Evolutionary conservation across 2,888 invertebrate species (phyloP).

Genomic region (Serripes groenlandicus): DNA sequence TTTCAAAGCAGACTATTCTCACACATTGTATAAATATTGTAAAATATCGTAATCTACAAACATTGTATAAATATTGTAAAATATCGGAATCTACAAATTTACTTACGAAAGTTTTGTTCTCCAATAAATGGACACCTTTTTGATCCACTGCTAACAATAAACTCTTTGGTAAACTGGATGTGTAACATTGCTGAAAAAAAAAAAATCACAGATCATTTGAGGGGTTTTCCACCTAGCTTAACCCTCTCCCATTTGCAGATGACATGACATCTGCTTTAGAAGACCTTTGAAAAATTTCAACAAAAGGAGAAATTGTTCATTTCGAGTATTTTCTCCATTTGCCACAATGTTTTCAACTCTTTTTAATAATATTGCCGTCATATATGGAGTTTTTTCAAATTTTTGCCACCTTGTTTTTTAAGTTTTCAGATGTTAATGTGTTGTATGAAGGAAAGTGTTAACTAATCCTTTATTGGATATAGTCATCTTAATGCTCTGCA

Average conservation of each 20-base stretch:
- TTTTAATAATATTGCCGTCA: too few relatives aligned
- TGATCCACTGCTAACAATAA: conserved; percentile 98
- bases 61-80: too few relatives aligned
- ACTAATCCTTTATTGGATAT: too few relatives aligned
- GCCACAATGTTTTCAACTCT: background rate
- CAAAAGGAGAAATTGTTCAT: background rate
- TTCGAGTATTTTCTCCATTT: background rate
- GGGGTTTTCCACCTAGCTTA: background rate
- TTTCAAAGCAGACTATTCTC: too few relatives aligned
- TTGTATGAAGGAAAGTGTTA: too few relatives aligned
- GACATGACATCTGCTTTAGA: background rate
- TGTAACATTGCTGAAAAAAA: conserved; percentile 94
- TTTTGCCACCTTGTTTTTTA: too few relatives aligned
- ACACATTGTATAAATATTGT: too few relatives aligned
- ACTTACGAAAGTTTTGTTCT: conserved; percentile 91
- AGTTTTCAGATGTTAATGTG: too few relatives aligned
- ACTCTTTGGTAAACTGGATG: conserved; percentile 97
- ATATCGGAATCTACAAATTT: too few relatives aligned
- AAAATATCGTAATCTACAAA: too few relatives aligned
- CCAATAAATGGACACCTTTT: conserved; percentile 95
- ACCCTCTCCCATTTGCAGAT: background rate
- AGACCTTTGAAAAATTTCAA: background rate
- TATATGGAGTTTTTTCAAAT: too few relatives aligned
- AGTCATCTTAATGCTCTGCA: too few relatives aligned
- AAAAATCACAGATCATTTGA: conserved; percentile 26